These are phyloP conservation scores for Pteromalus puparum DNA, from an alignment of 1,140 invertebrate genomes.

Conservation along the genomic window DNA sequence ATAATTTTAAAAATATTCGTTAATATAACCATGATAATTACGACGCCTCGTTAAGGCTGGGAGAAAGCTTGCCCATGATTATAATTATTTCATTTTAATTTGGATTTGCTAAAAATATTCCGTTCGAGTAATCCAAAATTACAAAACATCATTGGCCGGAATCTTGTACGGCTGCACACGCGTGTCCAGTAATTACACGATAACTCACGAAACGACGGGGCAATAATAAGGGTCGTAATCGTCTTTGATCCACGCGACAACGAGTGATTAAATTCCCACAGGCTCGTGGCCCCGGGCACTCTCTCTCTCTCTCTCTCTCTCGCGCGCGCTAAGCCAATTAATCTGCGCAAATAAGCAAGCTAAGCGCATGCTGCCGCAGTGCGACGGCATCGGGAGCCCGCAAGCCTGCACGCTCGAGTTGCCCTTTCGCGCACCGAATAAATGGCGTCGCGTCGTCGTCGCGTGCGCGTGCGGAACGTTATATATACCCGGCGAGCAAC, in stretches of 20 bases:
- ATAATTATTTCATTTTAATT: background rate
- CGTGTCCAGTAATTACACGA: background rate
- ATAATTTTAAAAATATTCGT: conserved; percentile 33
- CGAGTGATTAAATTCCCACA: conserved; percentile 61
- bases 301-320: conserved; percentile 6
- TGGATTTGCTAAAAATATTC: background rate
- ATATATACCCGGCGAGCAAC: background rate
- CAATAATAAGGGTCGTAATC: conserved; percentile 32
- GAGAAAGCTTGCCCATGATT: background rate
- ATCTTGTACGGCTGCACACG: too few relatives aligned
- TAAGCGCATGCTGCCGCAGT: background rate
- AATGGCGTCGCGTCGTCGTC: conserved; percentile 8
- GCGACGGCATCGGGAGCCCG: background rate
- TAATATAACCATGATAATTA: conserved; percentile 7
- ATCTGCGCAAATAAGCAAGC: conserved; percentile 68
- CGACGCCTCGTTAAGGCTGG: background rate
- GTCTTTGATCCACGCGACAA: conserved; percentile 24
- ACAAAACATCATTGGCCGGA: background rate
- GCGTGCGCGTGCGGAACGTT: background rate
- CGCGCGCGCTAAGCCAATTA: conserved; percentile 67
- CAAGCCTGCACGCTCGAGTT: conserved; percentile 10
- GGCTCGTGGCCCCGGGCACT: conserved; percentile 25
- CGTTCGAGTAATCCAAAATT: background rate
- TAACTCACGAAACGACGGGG: background rate
- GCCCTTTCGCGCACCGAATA: conserved; percentile 14